Evolutionary conservation across 2,888 invertebrate genomes (phyloP).

Genomic region (Petrolisthes cinctipes): DNA sequence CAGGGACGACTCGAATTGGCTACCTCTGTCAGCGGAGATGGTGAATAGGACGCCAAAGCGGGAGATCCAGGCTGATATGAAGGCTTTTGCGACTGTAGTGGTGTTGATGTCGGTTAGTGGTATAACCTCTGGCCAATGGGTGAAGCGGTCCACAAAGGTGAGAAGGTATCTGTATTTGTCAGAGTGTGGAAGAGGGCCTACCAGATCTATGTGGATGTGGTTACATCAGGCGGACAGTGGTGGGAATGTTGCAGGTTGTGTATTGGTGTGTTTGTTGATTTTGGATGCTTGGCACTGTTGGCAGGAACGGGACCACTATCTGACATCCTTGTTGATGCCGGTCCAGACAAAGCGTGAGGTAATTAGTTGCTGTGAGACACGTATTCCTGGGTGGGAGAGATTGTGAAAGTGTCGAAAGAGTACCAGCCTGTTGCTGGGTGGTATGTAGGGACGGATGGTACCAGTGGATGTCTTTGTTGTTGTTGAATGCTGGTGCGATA

Average conservation of each 20-base stretch:
- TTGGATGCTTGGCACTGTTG: background rate
- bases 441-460: background rate
- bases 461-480: background rate
- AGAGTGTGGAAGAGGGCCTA: no score
- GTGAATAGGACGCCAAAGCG: no score
- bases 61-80: no score
- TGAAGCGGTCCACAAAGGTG: no score
- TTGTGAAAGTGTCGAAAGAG: background rate
- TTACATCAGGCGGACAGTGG: background rate
- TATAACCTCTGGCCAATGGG: no score
- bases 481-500: background rate
- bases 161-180: no score
- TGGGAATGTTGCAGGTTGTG: background rate
- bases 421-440: background rate
- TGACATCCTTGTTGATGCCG: background rate
- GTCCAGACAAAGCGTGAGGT: background rate
- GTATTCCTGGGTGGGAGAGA: background rate
- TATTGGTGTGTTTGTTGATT: background rate
- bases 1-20: no score
- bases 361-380: background rate
- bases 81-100: no score
- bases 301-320: background rate
- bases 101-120: no score
- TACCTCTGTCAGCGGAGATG: no score
- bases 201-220: conserved; percentile 7